Conservation (phyloP, 2,113 vertebrate species). For the Podarcis raffonei region DNA sequence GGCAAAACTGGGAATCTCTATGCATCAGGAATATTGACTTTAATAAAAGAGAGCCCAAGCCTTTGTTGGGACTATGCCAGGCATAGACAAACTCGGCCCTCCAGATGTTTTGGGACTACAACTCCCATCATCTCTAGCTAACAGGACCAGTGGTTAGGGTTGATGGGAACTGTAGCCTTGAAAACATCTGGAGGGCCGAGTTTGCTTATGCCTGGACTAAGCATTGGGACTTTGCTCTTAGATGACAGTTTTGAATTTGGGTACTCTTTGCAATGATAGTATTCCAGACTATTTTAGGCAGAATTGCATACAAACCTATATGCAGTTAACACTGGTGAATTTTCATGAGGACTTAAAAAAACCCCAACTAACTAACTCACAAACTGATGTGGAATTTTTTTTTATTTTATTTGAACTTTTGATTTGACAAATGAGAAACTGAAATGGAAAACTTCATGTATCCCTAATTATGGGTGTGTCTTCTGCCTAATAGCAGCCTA, state of each 20-base stretch:
- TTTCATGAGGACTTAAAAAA: too few relatives aligned
- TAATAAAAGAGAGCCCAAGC: neutral
- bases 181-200: too few relatives aligned
- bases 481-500: conserved; percentile 11
- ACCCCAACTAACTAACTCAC: too few relatives aligned
- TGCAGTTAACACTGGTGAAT: too few relatives aligned
- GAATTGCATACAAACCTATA: too few relatives aligned
- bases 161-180: too few relatives aligned
- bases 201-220: neutral
- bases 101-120: too few relatives aligned
- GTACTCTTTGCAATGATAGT: neutral
- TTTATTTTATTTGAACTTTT: too few relatives aligned
- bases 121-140: too few relatives aligned
- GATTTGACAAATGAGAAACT: neutral
- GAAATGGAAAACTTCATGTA: neutral
- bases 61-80: neutral
- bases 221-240: neutral
- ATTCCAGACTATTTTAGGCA: neutral
- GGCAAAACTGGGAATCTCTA: neutral
- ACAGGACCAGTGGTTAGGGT: too few relatives aligned
- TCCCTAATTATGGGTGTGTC: conserved; percentile 52
- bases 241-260: neutral
- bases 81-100: too few relatives aligned
- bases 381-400: too few relatives aligned
- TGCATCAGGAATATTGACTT: neutral